Evolutionary conservation across 2,113 vertebrate species (phyloP).

Genomic region (Zosterops borbonicus): DNA sequence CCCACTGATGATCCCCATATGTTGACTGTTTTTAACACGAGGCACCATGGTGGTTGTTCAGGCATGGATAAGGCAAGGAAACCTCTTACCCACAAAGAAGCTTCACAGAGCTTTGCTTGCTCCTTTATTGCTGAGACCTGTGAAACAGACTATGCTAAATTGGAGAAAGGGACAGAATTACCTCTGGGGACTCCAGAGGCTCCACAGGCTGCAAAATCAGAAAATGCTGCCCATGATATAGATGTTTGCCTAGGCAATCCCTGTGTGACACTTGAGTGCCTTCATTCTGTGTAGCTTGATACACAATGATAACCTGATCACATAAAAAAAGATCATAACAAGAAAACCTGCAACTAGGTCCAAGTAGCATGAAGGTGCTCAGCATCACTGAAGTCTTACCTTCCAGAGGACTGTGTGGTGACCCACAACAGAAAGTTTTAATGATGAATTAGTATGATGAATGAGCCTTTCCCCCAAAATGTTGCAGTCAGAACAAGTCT

Average conservation of each 20-base stretch:
- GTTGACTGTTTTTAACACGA: not conserved
- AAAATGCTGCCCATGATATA: not conserved
- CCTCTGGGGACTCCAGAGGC: not conserved
- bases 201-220: not conserved
- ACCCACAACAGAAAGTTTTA: not conserved
- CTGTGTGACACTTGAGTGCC: not conserved
- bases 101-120: not conserved
- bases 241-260: not conserved
- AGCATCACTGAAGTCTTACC: not conserved
- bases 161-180: not conserved
- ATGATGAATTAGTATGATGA: not conserved
- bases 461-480: not conserved
- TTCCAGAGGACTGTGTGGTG: not conserved
- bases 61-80: not conserved
- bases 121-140: not conserved
- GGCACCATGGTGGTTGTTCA: accelerated
- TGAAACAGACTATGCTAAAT: not conserved
- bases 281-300: not conserved
- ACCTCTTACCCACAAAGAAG: accelerated
- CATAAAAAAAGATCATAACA: not conserved
- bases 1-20: not conserved
- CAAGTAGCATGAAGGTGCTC: not conserved
- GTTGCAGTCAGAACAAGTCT: not conserved
- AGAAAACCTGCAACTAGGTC: accelerated
- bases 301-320: accelerated